Percentiles rank a stretch among this genome's conserved stretches.
These are phyloP conservation scores for Neolamprologus modestus DNA, from an alignment of 2,113 vertebrate species.

Conservation along the genomic window DNA sequence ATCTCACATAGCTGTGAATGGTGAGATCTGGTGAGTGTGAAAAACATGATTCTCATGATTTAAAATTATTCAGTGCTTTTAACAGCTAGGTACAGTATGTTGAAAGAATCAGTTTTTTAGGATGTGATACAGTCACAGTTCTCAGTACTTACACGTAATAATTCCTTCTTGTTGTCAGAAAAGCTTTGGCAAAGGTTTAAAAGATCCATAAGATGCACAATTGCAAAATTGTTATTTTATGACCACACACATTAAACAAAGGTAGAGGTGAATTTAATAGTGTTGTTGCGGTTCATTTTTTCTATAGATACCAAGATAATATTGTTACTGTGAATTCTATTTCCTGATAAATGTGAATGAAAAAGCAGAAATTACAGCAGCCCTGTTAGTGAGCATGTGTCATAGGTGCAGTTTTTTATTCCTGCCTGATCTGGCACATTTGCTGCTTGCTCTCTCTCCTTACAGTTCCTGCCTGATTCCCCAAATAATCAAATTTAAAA, in stretches of 20 bases:
- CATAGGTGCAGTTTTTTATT: neutral
- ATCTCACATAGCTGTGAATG: neutral
- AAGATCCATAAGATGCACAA: neutral
- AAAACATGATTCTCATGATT: neutral
- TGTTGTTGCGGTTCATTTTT: neutral
- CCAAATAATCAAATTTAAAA: neutral
- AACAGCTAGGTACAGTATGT: neutral
- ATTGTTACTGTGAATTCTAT: neutral
- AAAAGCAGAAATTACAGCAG: neutral
- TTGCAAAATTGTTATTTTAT: neutral
- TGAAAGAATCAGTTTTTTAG: neutral
- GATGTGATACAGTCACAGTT: neutral
- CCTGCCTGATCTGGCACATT: neutral
- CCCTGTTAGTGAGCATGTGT: neutral
- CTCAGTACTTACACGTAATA: neutral
- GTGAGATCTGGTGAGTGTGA: neutral
- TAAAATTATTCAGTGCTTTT: neutral
- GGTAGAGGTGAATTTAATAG: neutral
- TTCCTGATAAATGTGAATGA: neutral
- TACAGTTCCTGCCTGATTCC: neutral
- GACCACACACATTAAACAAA: neutral
- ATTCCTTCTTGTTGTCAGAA: neutral
- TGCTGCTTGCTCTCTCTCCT: neutral
- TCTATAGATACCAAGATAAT: neutral
- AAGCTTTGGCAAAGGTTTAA: neutral